phyloP scores from a whole-genome alignment of 1,140 invertebrate species.

The Brachionus rubens region DNA sequence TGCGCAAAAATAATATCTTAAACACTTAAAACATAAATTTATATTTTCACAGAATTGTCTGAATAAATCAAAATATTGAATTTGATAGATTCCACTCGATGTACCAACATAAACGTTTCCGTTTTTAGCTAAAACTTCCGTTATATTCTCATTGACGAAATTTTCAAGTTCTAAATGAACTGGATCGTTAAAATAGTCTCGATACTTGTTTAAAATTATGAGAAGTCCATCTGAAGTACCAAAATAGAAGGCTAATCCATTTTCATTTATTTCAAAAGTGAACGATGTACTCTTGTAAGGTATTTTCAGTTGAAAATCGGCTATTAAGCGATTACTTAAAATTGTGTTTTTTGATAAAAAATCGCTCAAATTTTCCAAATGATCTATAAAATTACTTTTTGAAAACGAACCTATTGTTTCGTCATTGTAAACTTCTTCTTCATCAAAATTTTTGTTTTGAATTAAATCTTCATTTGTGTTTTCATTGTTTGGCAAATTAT shows the following conservation, averaged over 20 bases:
- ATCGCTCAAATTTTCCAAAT: background rate
- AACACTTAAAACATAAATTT: background rate
- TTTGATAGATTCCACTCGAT: background rate
- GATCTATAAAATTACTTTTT: background rate
- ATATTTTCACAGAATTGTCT: background rate
- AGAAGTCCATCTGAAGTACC: background rate
- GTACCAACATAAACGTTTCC: background rate
- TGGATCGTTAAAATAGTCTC: background rate
- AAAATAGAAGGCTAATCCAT: background rate
- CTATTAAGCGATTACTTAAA: background rate
- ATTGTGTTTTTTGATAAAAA: constrained; percentile 12
- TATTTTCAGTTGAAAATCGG: background rate
- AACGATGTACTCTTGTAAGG: background rate
- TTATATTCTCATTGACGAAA: background rate
- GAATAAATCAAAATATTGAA: background rate
- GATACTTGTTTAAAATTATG: background rate
- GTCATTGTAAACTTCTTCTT: background rate
- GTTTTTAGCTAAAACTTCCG: background rate
- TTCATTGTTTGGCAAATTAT: background rate
- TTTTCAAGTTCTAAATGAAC: background rate
- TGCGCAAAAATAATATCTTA: background rate
- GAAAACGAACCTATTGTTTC: background rate
- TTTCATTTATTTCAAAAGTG: background rate
- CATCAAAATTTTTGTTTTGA: background rate
- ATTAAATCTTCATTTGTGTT: background rate